Base-by-base conservation (phyloP, 2,888 invertebrate species). In the Linnaemya tessellans region DNA sequence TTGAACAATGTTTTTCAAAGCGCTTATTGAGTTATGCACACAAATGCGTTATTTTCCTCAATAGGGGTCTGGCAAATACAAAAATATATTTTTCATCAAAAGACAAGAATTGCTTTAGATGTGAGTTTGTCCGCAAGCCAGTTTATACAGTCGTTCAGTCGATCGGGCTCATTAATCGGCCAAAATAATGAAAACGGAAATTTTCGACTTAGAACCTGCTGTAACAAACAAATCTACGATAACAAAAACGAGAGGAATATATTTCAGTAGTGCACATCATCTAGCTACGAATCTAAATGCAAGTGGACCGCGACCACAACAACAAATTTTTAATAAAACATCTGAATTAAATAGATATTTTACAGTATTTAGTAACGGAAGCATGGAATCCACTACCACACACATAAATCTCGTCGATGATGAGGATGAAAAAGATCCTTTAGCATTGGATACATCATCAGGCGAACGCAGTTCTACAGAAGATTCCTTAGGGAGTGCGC, bases 401-500 rank as follows among this genome's bases (percentile, higher is more conserved):
- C 90, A 91, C 70, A 89, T 91, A 84, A 90, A 90, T 89, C 90
- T 91, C 71, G 88, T 91, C 56, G 91, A 90, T 70, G 91, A 90
- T 87, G 91, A 91, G 64, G 90, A 90, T 80, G 92, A 92, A 87
- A 91, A 90, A 82, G 92, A 92, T 90, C 92, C 92, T 11, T 87
- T 92, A 87, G 92, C 92, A 13, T 87, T 92, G 77, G 92, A 92
- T 75, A 88, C 90, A 11, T 85, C 88, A 30, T 73, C 87, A 65
- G 87, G 84, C 8, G 84, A 84, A 22, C 78, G 84, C 11, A 80
- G 84, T 78, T 82, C 87, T 80, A 79, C 78, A 38, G 79, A 84
- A 64, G 81, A 86, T 51, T 81, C 81, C 3, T 67, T 85, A 62
- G 75, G 96, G 38, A 96, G 96, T 90, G 93, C 96, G 88, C 94